phyloP scores from a whole-genome alignment of 2,797 vertebrate genomes.

The Menidia menidia region DNA sequence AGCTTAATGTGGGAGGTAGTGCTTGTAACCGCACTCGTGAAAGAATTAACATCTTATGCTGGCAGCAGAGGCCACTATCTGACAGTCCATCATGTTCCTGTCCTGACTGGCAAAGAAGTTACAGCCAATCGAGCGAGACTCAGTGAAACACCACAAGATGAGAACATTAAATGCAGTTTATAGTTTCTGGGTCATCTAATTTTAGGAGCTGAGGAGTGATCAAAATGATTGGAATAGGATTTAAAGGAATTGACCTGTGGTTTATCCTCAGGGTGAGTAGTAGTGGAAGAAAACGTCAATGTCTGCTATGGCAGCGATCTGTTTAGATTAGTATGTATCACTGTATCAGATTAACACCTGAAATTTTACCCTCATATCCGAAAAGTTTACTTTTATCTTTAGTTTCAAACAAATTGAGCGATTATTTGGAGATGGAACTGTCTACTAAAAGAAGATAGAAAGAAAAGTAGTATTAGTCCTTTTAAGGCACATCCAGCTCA shows the following conservation, averaged over 20 bases:
- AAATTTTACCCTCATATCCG: slow-evolving; percentile 21
- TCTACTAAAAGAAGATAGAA: slow-evolving; percentile 53
- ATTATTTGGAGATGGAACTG: slow-evolving; percentile 54
- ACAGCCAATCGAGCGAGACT: slow-evolving; percentile 49
- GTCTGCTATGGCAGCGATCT: slow-evolving; percentile 13
- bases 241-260: slow-evolving; percentile 24
- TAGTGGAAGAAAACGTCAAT: slow-evolving; percentile 28
- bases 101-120: slow-evolving; percentile 51
- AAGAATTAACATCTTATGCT: slow-evolving; percentile 61
- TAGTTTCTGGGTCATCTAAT: slow-evolving; percentile 34
- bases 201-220: slow-evolving; percentile 28
- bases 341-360: slow-evolving; percentile 16
- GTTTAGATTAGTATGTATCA: slow-evolving; percentile 13
- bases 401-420: slow-evolving; percentile 36
- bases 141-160: slow-evolving; percentile 38
- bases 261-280: slow-evolving; percentile 24
- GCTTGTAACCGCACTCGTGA: slow-evolving; percentile 53
- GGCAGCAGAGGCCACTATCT: slow-evolving; percentile 41
- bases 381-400: slow-evolving; percentile 36
- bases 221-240: slow-evolving; percentile 18
- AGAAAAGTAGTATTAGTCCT: slow-evolving; percentile 74
- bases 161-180: slow-evolving; percentile 43
- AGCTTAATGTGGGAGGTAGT: slow-evolving; percentile 36
- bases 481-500: slow-evolving; percentile 86
- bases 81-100: slow-evolving; percentile 54